Evolutionary conservation across 2,113 vertebrate species (phyloP), one percentile per base, ranked within the genome.

Genomic region (Lamprologus lemairii): DNA sequence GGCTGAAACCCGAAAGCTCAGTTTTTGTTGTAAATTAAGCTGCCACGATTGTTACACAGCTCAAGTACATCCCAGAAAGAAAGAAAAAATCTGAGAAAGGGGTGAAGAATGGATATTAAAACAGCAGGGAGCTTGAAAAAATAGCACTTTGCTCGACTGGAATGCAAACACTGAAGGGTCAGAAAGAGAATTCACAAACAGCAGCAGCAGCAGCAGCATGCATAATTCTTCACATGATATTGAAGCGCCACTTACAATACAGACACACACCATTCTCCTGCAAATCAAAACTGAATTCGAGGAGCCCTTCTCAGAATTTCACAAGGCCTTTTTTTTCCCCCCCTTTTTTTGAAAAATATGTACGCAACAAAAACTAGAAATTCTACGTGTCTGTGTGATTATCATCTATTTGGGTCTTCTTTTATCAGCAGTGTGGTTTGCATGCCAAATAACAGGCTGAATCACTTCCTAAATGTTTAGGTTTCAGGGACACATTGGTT

Each of bases 201-300:
- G 86, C 75, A 88, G 87, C 68, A 88, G 86, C 86, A 89, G 88
- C 88, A 91, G 49, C 85, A 81, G 89, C 93, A 87, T 92, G 89
- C 88, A 96, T 95, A 96, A 96, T 96, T 94, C 87, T 85, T 88
- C 85, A 87, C 89, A 91, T 91, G 88, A 96, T 91, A 91, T 84
- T 88, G 73, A 93, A 90, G 82, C 91, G 49, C 80, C 85, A 88
- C 86, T 89, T 68, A 73, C 86, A 90, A 93, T 91, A 91, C 86
- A 58, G 93, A 94, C 92, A 80, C 85, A 87, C 42, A 65, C 82
- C 80, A 45, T 92, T 92, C 84, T 68, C 53, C 79, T 81, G 58
- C 65, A 86, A 89, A 83, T 89, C 71, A 84, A 92, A 80, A 81
- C 58, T 78, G 81, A 89, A 87, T 81, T 85, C 42, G 11, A 85